Evolutionary conservation across 2,113 vertebrate genomes (phyloP), one percentile per base, ranked within the genome.

Genomic region (Heloderma charlesbogerti): DNA sequence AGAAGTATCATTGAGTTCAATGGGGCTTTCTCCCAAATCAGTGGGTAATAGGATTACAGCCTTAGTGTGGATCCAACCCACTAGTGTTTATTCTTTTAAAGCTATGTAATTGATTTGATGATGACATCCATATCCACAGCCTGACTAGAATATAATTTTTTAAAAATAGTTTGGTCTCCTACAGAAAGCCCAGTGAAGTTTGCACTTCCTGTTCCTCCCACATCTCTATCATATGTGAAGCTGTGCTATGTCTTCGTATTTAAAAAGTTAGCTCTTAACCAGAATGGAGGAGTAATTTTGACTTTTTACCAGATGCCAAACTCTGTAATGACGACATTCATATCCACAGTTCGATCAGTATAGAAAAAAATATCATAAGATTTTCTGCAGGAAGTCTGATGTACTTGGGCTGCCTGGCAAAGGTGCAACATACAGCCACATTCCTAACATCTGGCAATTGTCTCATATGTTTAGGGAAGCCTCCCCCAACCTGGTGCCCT

Each of bases 401-500:
- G 91, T 95, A 91, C 93, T n/a, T 48, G 15, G 93, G 93, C 93
- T 91, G 77, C 81, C 88, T 96, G 94, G 94, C 92, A 93, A 40
- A 83, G 84, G 67, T 72, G 92, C 94, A 96, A 78, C 20, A 72
- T 37, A 2, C 34, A n/a, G 31, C 91, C 95, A 95, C 88, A 90
- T 54, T 96, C 94, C 92, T 93, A 48, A 93, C 88, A 88, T 91
- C 90, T 93, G 45, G 71, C 88, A 40, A 6, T 71, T 12, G 78
- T 71, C 45, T 89, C 67, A 18, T 90, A 94, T 88, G 18, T 94
- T 94, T 94, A 96, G 92, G 92, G 90, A 88, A 10, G 7, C 51
- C 51, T 54, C 10, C 51, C 51, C 51, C 51, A 54, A 6, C 10
- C 51, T 54, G 51, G 51, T 54, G 51, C 51, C 10, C 51, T 54